Percentiles rank a stretch among this genome's conserved stretches.
Conservation (phyloP, 2,797 vertebrate genomes). For the Meriones psammophilus region DNA sequence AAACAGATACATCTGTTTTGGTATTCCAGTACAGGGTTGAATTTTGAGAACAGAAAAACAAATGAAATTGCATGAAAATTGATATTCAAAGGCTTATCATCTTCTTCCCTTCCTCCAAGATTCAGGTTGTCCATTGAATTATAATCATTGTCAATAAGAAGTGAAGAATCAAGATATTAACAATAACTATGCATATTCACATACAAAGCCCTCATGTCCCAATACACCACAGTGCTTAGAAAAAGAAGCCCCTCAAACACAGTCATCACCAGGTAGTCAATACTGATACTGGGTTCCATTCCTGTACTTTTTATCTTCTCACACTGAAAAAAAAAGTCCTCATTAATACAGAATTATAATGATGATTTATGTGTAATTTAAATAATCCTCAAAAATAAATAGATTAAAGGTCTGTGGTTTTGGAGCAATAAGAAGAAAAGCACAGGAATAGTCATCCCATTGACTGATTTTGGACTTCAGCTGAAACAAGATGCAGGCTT, state of each 20-base stretch:
- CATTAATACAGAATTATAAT: neutral
- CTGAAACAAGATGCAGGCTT: slow-evolving; percentile 87
- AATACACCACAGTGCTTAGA: slow-evolving; percentile 88
- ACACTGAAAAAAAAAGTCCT: slow-evolving; percentile 66
- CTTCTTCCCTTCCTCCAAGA: slow-evolving; percentile 89
- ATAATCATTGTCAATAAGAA: slow-evolving; percentile 85
- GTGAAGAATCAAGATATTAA: slow-evolving; percentile 87
- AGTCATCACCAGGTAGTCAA: slow-evolving; percentile 83
- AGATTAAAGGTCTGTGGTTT: slow-evolving; percentile 55
- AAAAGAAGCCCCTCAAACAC: slow-evolving; percentile 80
- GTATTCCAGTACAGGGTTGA: slow-evolving; percentile 52
- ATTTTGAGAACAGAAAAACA: slow-evolving; percentile 65
- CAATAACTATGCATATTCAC: slow-evolving; percentile 85
- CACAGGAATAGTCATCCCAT: slow-evolving; percentile 87
- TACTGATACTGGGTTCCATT: slow-evolving; percentile 85
- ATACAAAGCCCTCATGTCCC: slow-evolving; percentile 87
- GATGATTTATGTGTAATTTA: slow-evolving; percentile 18
- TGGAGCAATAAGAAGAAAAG: slow-evolving; percentile 86
- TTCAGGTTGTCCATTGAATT: slow-evolving; percentile 89
- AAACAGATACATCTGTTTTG: slow-evolving; percentile 49
- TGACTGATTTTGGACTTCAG: slow-evolving; percentile 84
- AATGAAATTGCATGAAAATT: slow-evolving; percentile 49
- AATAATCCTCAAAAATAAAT: slow-evolving; percentile 60
- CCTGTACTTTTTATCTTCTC: slow-evolving; percentile 89
- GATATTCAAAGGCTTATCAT: slow-evolving; percentile 70